Evolutionary conservation across 37 sponge, comb jelly and placozoan species (phyloP), one percentile per base, ranked within the genome.

Genomic region (Mnemiopsis leidyi): DNA sequence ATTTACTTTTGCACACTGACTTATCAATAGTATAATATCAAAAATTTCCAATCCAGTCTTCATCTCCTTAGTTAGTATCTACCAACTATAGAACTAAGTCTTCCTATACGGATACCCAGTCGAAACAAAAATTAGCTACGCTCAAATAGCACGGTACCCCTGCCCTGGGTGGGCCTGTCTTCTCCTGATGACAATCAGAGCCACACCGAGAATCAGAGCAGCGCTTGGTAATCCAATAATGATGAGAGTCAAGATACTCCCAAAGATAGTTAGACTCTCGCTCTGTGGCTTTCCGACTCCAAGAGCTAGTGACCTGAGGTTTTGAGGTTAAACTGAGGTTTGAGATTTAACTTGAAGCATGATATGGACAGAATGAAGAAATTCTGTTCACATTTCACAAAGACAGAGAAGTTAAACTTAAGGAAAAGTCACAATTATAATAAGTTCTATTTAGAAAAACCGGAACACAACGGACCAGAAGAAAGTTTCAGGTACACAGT

Each of bases 131-230:
- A n/a, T n/a, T n/a, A n/a, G n/a, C n/a, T n/a, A n/a, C 61, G 61
- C 13, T 85, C 61, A 85, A 37, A 85, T 85, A 25, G 90, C 90
- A 9, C 90, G 37, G 61, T 85, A 85, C 3, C 90, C 90, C 7
- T 21, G 36, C 29, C 90, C 90, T n/a, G 90, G 90, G 24, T 18
- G 0, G 25, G 90, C 0, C n/a, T 35, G 38, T n/a, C 48, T 38
- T 0, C 90, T n/a, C 26, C 30, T 85, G 25, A 23, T 36, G 16
- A 29, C 61, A 7, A 85, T 29, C 24, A 85, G 28, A 29, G 61
- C 61, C 0, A 40, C 61, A 23, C 90, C 90, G 48, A 85, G 61
- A 33, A 85, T 23, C 20, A 85, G 39, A 39, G 90, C 90, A 2
- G 61, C 61, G 30, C 48, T 39, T 1, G 90, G 90, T 20, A 85